Evolutionary conservation across 2,113 vertebrate species (phyloP).

Genomic region (Macroglossus sobrinus): DNA sequence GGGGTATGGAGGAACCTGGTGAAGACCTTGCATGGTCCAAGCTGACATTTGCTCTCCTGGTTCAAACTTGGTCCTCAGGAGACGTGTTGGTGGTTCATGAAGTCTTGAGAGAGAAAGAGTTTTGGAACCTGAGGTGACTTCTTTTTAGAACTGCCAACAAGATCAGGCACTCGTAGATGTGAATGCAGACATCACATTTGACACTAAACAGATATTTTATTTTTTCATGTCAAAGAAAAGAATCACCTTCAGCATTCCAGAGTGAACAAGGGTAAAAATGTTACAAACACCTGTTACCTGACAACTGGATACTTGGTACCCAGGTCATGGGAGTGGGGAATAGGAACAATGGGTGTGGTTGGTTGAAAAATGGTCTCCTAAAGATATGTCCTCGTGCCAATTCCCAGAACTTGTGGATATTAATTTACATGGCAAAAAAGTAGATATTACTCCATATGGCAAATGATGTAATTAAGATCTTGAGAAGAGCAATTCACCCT

Average conservation of each 20-base stretch:
- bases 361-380: neutral
- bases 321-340: neutral
- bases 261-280: neutral
- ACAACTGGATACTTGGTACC: neutral
- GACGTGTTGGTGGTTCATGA: rapidly evolving
- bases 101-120: neutral
- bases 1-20: neutral
- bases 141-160: neutral
- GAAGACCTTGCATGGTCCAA: neutral
- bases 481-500: neutral
- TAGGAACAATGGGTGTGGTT: neutral
- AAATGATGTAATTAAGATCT: neutral
- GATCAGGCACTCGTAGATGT: neutral
- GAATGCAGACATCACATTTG: neutral
- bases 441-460: neutral
- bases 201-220: neutral
- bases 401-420: neutral
- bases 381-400: neutral
- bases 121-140: neutral
- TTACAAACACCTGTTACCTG: neutral
- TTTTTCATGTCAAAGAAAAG: neutral
- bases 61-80: neutral
- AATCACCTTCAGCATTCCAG: neutral
- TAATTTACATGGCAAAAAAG: neutral
- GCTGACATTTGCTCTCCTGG: rapidly evolving